Conservation (phyloP, 1,140 invertebrate genomes). For the Theocolax elegans region DNA sequence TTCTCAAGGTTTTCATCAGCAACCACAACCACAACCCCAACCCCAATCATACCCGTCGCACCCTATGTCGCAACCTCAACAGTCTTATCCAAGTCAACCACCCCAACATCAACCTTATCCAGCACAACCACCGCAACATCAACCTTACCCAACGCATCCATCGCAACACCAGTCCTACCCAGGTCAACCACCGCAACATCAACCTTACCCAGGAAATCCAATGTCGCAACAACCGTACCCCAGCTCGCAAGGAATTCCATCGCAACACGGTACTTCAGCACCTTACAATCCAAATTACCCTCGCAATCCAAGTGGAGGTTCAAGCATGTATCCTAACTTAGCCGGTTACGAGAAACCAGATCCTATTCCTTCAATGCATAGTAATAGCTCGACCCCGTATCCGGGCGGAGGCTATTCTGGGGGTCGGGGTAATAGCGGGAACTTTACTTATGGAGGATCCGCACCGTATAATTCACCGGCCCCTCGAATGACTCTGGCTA, state of each 20-base stretch:
- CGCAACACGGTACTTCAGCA: neutral
- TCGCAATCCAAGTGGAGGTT: conserved; percentile 35
- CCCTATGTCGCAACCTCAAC: conserved; percentile 7
- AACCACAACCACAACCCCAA: conserved; percentile 34
- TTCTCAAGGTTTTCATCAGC: conserved; percentile 3
- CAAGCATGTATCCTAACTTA: conserved; percentile 53
- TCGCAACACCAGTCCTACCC: conserved; percentile 36
- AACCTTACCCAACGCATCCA: conserved; percentile 37
- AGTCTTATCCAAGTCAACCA: conserved; percentile 3
- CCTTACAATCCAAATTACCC: conserved; percentile 19
- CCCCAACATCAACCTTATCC: conserved; percentile 15
- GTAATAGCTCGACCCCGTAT: conserved; percentile 42
- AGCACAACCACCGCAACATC: conserved; percentile 22
- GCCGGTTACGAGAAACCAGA: conserved; percentile 36
- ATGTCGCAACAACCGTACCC: conserved; percentile 31
- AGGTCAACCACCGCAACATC: conserved; percentile 36
- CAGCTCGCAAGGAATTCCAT: conserved; percentile 5
- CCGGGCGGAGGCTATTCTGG: conserved; percentile 54
- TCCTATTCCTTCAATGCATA: conserved; percentile 34
- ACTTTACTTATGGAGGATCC: conserved; percentile 47
- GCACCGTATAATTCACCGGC: conserved; percentile 44
- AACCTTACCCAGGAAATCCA: too few relatives aligned
- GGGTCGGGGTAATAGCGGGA: conserved; percentile 55
- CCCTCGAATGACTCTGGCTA: conserved; percentile 51
- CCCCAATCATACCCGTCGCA: conserved; percentile 35